Evolutionary conservation across 2,797 vertebrate species (phyloP).

Genomic region (Pseudocheirus occidentalis): DNA sequence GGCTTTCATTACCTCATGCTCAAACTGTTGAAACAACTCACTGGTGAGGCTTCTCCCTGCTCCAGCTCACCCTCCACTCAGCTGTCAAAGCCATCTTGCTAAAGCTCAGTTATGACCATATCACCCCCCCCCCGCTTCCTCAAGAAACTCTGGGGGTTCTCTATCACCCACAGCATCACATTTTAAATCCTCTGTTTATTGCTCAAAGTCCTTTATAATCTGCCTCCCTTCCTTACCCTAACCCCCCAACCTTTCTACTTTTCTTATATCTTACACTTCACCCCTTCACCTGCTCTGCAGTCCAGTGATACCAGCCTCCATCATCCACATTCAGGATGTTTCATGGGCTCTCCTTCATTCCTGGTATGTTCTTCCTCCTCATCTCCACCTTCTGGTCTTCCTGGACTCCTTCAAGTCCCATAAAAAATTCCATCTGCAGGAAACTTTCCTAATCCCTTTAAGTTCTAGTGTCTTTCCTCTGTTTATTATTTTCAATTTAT

Average conservation of each 20-base stretch:
- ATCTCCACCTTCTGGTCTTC: neutral
- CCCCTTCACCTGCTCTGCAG: neutral
- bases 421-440: neutral
- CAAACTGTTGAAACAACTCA: neutral
- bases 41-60: neutral
- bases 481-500: neutral
- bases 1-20: neutral
- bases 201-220: neutral
- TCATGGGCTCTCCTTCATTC: neutral
- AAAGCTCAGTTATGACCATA: neutral
- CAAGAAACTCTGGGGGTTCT: neutral
- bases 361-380: too few species aligned
- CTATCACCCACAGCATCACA: neutral
- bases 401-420: neutral
- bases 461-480: neutral
- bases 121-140: neutral
- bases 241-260: neutral
- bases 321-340: neutral
- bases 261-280: neutral
- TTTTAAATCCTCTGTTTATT: neutral
- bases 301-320: neutral
- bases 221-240: neutral
- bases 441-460: neutral
- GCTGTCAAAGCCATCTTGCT: neutral
- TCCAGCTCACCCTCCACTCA: neutral